phyloP scores from a whole-genome alignment of 2,888 invertebrate species.

The Mactromeris polynyma region DNA sequence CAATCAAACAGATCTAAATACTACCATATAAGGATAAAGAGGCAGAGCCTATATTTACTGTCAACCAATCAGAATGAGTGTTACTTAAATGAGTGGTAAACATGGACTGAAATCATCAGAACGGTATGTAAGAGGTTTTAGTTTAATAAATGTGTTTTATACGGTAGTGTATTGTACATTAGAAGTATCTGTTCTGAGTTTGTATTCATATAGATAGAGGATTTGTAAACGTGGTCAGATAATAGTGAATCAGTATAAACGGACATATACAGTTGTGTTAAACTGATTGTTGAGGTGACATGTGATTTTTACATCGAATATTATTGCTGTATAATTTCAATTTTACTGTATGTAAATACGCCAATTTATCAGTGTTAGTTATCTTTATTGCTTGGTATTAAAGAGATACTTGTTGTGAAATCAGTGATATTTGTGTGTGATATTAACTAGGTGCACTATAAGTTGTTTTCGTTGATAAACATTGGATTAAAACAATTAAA shows the following conservation, averaged over 20 bases:
- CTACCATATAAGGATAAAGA: conserved; percentile 25
- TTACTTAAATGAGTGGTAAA: conserved; percentile 34
- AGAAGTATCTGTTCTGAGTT: neutral
- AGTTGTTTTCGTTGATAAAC: neutral
- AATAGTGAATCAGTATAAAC: neutral
- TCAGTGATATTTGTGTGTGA: neutral
- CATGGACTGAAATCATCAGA: conserved; percentile 18
- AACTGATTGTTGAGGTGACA: neutral
- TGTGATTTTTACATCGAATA: neutral
- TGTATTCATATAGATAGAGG: neutral
- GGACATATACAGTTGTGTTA: neutral
- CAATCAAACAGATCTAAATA: conserved; percentile 25
- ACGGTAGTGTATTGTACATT: neutral
- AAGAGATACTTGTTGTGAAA: neutral
- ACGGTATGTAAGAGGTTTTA: conserved; percentile 21
- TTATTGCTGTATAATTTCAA: neutral
- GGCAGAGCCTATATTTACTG: conserved; percentile 8
- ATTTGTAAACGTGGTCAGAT: neutral
- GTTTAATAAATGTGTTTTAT: conserved; percentile 19
- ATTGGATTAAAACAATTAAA: neutral
- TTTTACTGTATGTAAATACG: neutral
- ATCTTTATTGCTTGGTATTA: neutral
- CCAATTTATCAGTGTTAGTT: neutral
- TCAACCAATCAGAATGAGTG: conserved; percentile 41
- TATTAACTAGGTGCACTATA: neutral